Percentiles rank a stretch among this genome's conserved stretches.
These are phyloP conservation scores for Drosophila sordidula DNA, from an alignment of 2,888 invertebrate genomes.

Conservation along the genomic window DNA sequence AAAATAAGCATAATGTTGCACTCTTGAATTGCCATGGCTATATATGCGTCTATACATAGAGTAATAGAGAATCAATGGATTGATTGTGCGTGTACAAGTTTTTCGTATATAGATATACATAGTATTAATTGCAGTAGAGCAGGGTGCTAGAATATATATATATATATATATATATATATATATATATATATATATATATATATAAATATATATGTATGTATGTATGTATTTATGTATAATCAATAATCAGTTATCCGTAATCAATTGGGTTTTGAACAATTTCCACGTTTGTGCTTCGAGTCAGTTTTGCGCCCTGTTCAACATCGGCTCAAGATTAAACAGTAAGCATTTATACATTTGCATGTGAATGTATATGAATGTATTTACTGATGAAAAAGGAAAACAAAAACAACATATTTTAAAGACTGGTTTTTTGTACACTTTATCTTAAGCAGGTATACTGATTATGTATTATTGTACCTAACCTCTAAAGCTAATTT, in stretches of 20 bases:
- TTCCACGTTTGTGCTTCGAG: constrained; percentile 15
- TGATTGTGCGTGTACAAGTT: constrained; percentile 29
- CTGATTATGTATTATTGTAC: constrained; percentile 49
- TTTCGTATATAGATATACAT: constrained; percentile 12
- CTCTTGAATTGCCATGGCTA: constrained; percentile 42
- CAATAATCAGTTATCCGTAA: neutral
- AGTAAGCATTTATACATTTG: constrained; percentile 43
- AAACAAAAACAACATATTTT: constrained; percentile 68
- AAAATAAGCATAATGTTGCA: constrained; percentile 22
- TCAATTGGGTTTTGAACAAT: constrained; percentile 6
- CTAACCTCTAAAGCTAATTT: constrained; percentile 15
- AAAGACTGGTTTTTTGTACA: constrained; percentile 84
- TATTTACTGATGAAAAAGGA: constrained; percentile 48
- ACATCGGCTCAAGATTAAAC: constrained; percentile 24
- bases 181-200: neutral
- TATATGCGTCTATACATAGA: constrained; percentile 3
- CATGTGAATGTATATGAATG: constrained; percentile 27
- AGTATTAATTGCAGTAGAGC: constrained; percentile 24
- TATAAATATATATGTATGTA: constrained; percentile 12
- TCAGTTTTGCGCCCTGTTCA: constrained; percentile 21
- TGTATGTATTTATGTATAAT: neutral
- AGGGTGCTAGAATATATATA: constrained; percentile 30
- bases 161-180: constrained; percentile 8
- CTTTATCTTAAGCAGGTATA: constrained; percentile 78
- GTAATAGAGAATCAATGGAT: constrained; percentile 15